A percentile compares a stretch with the other conserved stretches of the same genome.
These are phyloP conservation scores for Scatophagus argus DNA, from an alignment of 2,113 vertebrate genomes.

Conservation along the genomic window DNA sequence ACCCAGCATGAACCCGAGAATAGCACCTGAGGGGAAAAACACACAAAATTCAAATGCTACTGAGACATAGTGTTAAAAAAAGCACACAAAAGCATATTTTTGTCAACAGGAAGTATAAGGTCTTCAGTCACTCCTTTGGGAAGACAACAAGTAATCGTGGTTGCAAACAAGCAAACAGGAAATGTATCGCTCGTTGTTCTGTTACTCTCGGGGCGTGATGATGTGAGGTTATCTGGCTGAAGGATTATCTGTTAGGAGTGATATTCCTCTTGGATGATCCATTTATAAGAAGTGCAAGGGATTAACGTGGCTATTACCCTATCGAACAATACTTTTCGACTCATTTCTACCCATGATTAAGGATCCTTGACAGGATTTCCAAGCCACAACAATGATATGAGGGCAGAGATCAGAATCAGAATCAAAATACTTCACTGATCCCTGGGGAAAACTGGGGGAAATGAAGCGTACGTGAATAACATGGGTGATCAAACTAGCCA, in stretches of 20 bases:
- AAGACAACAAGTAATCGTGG: not conserved
- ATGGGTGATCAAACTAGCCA: constrained; percentile 32
- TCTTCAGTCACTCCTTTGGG: not conserved
- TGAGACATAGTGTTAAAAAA: not conserved
- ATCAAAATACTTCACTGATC: too few relatives aligned
- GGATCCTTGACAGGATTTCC: not conserved
- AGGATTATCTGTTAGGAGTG: constrained; percentile 17
- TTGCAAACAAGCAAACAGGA: constrained; percentile 6
- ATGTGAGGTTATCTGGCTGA: constrained; percentile 7
- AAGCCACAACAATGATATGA: not conserved
- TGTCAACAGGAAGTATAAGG: constrained; percentile 5
- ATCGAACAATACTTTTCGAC: not conserved
- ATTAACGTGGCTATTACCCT: constrained; percentile 17
- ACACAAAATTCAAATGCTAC: constrained; percentile 18
- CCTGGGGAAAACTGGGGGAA: too few relatives aligned
- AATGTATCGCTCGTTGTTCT: not conserved
- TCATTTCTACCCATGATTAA: not conserved
- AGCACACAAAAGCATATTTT: not conserved
- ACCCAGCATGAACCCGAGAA: constrained; percentile 96
- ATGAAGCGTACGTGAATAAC: constrained; percentile 18
- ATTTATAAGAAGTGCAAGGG: constrained; percentile 5
- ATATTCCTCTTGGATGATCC: constrained; percentile 19
- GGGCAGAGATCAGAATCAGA: too few relatives aligned
- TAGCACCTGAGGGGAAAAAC: constrained; percentile 86
- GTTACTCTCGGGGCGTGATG: not conserved